phyloP scores from a whole-genome alignment of 2,113 vertebrate species.

The Coptodon rendalli region DNA sequence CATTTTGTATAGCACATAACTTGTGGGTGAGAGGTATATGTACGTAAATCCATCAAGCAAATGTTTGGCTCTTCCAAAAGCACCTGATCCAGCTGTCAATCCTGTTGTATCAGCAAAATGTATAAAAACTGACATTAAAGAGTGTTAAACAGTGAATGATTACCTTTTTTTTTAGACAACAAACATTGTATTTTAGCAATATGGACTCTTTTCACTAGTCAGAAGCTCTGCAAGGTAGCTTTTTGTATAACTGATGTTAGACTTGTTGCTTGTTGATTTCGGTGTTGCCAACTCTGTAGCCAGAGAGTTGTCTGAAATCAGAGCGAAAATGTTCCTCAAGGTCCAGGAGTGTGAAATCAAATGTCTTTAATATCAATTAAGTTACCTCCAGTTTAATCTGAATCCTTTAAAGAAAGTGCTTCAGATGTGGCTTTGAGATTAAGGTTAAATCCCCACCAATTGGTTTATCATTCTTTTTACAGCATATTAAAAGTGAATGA shows the following conservation, averaged over 20 bases:
- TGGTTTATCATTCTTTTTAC: neutral
- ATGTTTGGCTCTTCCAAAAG: neutral
- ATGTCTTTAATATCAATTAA: conserved; percentile 13
- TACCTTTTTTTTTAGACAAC: neutral
- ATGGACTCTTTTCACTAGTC: neutral
- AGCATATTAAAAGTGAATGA: neutral
- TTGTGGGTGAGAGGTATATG: neutral
- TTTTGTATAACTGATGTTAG: conserved; percentile 4
- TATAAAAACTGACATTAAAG: neutral
- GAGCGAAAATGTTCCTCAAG: neutral
- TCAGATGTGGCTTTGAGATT: neutral
- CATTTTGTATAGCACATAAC: neutral
- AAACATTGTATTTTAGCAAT: neutral
- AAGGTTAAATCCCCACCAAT: neutral
- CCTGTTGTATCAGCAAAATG: neutral
- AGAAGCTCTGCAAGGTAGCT: neutral
- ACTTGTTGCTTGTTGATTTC: conserved; percentile 1
- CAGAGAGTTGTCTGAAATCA: conserved; percentile 17
- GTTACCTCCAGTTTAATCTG: neutral
- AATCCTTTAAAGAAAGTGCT: neutral
- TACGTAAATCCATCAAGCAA: neutral
- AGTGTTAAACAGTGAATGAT: neutral
- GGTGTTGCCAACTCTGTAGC: neutral
- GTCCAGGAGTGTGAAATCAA: neutral
- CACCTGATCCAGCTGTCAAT: neutral